phyloP scores from a whole-genome alignment of 2,888 invertebrate genomes.

The Camponotus fellah region DNA sequence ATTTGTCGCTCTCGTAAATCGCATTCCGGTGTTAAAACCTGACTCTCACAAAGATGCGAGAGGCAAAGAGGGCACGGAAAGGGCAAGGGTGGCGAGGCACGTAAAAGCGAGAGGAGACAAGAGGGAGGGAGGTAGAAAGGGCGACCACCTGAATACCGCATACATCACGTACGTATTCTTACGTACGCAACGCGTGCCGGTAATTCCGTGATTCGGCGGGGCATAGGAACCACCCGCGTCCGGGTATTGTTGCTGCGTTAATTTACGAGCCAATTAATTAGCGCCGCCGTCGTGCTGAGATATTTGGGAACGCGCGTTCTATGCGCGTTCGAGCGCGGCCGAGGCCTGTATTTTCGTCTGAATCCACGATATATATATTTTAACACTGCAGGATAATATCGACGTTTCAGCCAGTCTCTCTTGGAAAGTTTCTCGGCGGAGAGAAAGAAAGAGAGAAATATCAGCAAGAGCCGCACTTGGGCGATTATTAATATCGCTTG shows the following conservation, averaged over 20 bases:
- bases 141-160: slow-evolving; percentile 79
- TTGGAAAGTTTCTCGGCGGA: not conserved
- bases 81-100: slow-evolving; percentile 11
- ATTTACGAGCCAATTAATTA: slow-evolving; percentile 86
- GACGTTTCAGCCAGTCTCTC: slow-evolving; percentile 11
- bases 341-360: slow-evolving; percentile 23
- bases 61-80: not conserved
- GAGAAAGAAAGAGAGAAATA: not conserved
- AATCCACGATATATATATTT: slow-evolving; percentile 37
- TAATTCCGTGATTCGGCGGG: slow-evolving; percentile 73
- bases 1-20: slow-evolving; percentile 14
- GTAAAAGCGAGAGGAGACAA: slow-evolving; percentile 27
- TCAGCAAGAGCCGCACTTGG: not conserved
- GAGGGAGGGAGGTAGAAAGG: slow-evolving; percentile 27
- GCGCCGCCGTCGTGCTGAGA: slow-evolving; percentile 71
- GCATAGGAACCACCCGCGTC: slow-evolving; percentile 48
- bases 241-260: slow-evolving; percentile 82
- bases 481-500: not conserved
- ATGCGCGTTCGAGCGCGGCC: not conserved
- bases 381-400: slow-evolving; percentile 37
- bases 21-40: slow-evolving; percentile 10
- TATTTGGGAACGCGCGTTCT: slow-evolving; percentile 67
- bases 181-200: slow-evolving; percentile 75
- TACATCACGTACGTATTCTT: slow-evolving; percentile 83
- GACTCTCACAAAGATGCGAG: slow-evolving; percentile 9